These are phyloP conservation scores for Enteromius mattozi DNA, from an alignment of 2,797 vertebrate species.

Conservation along the genomic window DNA sequence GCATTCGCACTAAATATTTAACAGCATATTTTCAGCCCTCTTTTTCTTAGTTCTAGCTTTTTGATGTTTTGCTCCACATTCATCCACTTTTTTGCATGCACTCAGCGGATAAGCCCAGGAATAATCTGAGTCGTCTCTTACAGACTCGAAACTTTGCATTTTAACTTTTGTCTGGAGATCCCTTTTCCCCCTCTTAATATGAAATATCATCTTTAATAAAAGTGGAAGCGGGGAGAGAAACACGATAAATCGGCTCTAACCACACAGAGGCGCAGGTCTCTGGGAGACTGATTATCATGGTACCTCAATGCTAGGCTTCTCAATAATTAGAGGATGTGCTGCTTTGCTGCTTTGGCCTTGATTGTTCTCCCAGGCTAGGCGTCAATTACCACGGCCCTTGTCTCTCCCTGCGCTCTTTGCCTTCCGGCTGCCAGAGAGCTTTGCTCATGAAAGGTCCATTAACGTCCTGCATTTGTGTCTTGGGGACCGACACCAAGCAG, in stretches of 20 bases:
- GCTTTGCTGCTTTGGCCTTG: conserved; percentile 84
- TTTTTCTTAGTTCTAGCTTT: conserved; percentile 71
- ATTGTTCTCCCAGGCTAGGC: conserved; percentile 87
- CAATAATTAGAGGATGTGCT: conserved; percentile 90
- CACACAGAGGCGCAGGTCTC: conserved; percentile 89
- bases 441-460: conserved; percentile 84
- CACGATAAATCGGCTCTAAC: conserved; percentile 91
- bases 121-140: conserved; percentile 89
- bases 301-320: conserved; percentile 81
- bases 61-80: conserved; percentile 92
- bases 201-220: conserved; percentile 98
- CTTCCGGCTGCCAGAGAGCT: conserved; percentile 79
- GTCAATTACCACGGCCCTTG: conserved; percentile 86
- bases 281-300: conserved; percentile 98
- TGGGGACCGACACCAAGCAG: conserved; percentile 55
- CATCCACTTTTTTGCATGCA: conserved; percentile 69
- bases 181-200: conserved; percentile 80
- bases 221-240: conserved; percentile 82
- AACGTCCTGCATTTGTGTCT: conserved; percentile 83
- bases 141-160: conserved; percentile 93
- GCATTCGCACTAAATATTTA: conserved; percentile 85
- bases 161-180: conserved; percentile 94
- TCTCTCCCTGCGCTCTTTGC: conserved; percentile 71
- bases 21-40: conserved; percentile 76
- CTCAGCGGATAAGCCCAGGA: conserved; percentile 84